These are phyloP conservation scores for Melinopterus prodromus DNA, from an alignment of 2,888 invertebrate species.

Conservation along the genomic window DNA sequence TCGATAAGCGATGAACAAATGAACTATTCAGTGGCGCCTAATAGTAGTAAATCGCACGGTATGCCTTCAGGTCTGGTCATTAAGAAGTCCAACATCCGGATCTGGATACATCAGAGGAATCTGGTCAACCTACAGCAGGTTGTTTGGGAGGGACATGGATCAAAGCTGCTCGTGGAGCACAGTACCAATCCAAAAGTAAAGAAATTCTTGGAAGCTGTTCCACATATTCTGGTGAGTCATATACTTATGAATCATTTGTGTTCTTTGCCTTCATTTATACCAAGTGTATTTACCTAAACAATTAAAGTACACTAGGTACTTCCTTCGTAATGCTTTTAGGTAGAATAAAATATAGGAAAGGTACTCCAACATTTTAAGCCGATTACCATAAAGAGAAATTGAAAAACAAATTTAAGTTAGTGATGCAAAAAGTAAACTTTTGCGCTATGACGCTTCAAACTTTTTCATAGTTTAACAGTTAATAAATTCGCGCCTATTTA, in stretches of 20 bases:
- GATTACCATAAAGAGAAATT: no score
- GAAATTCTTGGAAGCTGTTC: constrained; percentile 91
- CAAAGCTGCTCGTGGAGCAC: constrained; percentile 81
- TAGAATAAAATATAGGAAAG: no score
- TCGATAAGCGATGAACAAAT: constrained; percentile 12
- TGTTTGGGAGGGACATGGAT: constrained; percentile 90
- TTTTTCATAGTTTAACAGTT: no score
- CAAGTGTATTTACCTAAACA: no score
- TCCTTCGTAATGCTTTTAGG: no score
- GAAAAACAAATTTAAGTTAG: no score
- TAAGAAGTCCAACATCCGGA: constrained; percentile 82
- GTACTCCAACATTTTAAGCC: no score
- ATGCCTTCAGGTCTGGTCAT: constrained; percentile 73
- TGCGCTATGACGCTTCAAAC: no score
- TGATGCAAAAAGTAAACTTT: no score
- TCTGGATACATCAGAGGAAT: constrained; percentile 95
- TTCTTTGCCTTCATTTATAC: background rate
- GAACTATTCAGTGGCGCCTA: background rate
- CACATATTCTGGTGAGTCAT: constrained; percentile 82
- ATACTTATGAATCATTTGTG: background rate
- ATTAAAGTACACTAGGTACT: no score
- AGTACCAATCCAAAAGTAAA: constrained; percentile 85
- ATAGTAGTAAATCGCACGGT: background rate
- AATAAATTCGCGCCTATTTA: no score
- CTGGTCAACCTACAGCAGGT: constrained; percentile 86